phyloP scores from a whole-genome alignment of 1,140 invertebrate species.

The Polypedilum pembai region DNA sequence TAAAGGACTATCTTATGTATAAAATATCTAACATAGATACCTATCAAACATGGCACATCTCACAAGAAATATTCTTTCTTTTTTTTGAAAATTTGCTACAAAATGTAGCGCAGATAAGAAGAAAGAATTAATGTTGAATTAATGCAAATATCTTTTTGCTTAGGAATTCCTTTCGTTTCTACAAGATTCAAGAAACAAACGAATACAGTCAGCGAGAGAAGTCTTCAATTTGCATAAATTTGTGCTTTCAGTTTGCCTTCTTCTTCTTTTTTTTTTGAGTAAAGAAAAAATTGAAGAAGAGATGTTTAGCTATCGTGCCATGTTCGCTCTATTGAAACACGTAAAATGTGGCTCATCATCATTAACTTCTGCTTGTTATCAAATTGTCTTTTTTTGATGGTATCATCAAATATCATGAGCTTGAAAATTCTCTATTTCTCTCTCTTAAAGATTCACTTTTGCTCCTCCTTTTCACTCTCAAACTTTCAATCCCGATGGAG shows the following conservation, averaged over 20 bases:
- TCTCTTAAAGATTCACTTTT: too few relatives aligned
- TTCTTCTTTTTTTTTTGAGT: background rate
- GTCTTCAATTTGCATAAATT: constrained; percentile 19
- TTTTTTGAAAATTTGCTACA: background rate
- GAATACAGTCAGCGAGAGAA: background rate
- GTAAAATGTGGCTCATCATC: constrained; percentile 10
- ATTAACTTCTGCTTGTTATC: constrained; percentile 12
- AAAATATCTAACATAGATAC: too few relatives aligned
- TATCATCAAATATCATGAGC: background rate
- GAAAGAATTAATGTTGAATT: constrained; percentile 20
- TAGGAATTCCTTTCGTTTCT: background rate
- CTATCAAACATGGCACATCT: too few relatives aligned
- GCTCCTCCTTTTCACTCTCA: too few relatives aligned
- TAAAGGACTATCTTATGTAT: too few relatives aligned
- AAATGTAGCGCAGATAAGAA: background rate
- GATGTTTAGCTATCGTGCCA: too few relatives aligned
- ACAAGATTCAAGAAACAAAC: background rate
- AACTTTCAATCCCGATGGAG: too few relatives aligned
- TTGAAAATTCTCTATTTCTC: background rate
- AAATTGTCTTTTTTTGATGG: background rate
- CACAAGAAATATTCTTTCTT: too few relatives aligned
- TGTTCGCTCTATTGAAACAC: background rate
- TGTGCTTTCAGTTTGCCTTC: background rate
- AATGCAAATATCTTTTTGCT: background rate
- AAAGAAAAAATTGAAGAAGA: background rate